These are phyloP conservation scores for Chironex yamaguchii DNA, from an alignment of 30 jellyfish, hydroid and myxozoan genomes.

Conservation along the genomic window DNA sequence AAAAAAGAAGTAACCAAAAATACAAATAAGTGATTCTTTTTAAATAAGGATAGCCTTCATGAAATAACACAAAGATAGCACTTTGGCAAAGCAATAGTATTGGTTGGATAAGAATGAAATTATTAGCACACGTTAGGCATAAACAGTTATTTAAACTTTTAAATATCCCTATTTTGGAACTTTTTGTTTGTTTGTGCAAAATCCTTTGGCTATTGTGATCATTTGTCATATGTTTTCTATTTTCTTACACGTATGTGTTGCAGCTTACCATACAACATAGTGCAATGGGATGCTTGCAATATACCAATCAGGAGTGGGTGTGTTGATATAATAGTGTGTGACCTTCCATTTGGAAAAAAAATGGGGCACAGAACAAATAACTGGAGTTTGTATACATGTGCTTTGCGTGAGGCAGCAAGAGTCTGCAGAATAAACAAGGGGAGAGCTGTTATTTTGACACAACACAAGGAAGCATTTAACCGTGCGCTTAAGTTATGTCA, in stretches of 20 bases:
- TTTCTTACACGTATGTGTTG: background rate
- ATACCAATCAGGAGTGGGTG: slow-evolving; percentile 84
- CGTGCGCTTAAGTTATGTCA: slow-evolving; percentile 50
- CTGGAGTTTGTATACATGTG: slow-evolving; percentile 79
- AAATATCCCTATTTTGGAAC: slow-evolving; percentile 1
- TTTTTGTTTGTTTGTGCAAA: background rate
- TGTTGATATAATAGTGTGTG: slow-evolving; percentile 82
- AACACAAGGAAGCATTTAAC: slow-evolving; percentile 88
- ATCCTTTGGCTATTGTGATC: background rate
- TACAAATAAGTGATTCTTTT: too few relatives aligned
- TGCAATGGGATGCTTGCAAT: slow-evolving; percentile 88
- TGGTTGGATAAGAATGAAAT: too few relatives aligned
- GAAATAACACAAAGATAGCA: too few relatives aligned
- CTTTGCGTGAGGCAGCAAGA: slow-evolving; percentile 83
- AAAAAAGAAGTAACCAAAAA: too few relatives aligned
- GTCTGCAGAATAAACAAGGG: slow-evolving; percentile 75
- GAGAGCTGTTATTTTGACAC: slow-evolving; percentile 84
- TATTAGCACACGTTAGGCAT: too few relatives aligned
- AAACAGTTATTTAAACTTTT: too few relatives aligned
- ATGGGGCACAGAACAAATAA: slow-evolving; percentile 84
- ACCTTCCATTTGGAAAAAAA: slow-evolving; percentile 92
- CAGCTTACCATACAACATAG: slow-evolving; percentile 44
- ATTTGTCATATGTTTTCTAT: background rate
- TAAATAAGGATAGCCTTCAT: too few relatives aligned
- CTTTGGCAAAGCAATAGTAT: too few relatives aligned